Evolutionary conservation across 2,113 vertebrate species (phyloP).

Genomic region (Zosterops hypoxanthus): DNA sequence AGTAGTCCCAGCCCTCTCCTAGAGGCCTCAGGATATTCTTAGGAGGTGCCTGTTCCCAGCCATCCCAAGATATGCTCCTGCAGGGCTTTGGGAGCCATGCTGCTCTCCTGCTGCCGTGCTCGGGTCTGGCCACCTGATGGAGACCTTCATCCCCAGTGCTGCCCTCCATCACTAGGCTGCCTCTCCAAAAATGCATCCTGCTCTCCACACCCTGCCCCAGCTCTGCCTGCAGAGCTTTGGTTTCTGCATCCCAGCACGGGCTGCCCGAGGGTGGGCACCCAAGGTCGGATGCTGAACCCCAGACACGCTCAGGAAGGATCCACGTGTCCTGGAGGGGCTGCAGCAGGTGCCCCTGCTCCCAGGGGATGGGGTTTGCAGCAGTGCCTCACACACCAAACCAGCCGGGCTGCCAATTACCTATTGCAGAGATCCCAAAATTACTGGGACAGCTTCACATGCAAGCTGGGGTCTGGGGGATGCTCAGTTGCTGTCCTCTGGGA

Average conservation of each 20-base stretch:
- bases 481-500: constrained; percentile 25
- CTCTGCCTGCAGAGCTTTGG: not conserved
- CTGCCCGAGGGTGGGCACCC: not conserved
- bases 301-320: not conserved
- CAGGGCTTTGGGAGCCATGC: not conserved
- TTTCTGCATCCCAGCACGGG: not conserved
- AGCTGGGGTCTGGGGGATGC: constrained; percentile 51
- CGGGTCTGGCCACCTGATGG: constrained; percentile 42
- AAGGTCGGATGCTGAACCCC: not conserved
- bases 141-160: constrained; percentile 26
- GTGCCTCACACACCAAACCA: not conserved
- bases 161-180: not conserved
- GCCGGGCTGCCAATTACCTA: not conserved
- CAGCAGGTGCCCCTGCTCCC: not conserved
- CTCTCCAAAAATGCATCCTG: not conserved
- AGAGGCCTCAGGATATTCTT: not conserved
- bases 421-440: constrained; percentile 47
- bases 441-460: not conserved
- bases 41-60: not conserved
- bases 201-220: not conserved
- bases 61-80: not conserved
- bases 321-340: rapidly evolving
- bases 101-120: constrained; percentile 10
- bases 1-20: not conserved
- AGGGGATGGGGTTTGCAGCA: not conserved